Evolutionary conservation across 1,140 invertebrate species (phyloP), one percentile per base, ranked within the genome.

Genomic region (fruit fly (Drosophila melanogaster)): DNA sequence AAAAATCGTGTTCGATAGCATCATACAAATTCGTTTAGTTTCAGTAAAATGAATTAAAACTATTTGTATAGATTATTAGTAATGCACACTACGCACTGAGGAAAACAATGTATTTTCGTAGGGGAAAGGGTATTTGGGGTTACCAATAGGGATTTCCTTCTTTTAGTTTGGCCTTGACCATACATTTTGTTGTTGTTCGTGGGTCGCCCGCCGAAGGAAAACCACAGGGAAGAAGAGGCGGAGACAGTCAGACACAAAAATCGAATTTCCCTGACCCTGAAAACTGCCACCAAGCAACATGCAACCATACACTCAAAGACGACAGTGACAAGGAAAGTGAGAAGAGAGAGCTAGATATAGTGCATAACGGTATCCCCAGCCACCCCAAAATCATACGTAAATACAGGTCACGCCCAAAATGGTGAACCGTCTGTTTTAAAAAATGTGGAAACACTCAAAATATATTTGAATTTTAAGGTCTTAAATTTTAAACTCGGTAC

Each of bases 181-280:
- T 19, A 14, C 40, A 26, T 19, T 7, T 35, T 12, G 49, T 51
- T 47, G 15, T 26, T 46, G 24, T 40, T 53, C 41, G 30, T 51
- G 57, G 35, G 22, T 24, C 54, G 41, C 7, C 46, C 61, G 51
- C 51, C 50, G 38, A 77, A 77, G 70, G 74, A 65, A 60, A 49
- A 49, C 67, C 37, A 54, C 54, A 64, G 57, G 41, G 14, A 59
- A 10, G 33, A 55, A 62, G 41, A 76, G 58, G 24, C 33, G 33
- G 40, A 38, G 24, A 51, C n/a, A 43, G 24, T 38, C 61, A 44
- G 50, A 55, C 66, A 66, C 22, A 57, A 61, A 87, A 87, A 87
- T 87, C 84, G 84, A 87, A 87, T 84, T 87, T 87, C 79, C 84
- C 79, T 87, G 84, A 89, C 84, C 84, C 84, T 87, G 84, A 87